A percentile compares a stretch with the other conserved stretches of the same genome.
phyloP scores from a whole-genome alignment of 2,113 vertebrate species.

The Stictonetta naevosa region DNA sequence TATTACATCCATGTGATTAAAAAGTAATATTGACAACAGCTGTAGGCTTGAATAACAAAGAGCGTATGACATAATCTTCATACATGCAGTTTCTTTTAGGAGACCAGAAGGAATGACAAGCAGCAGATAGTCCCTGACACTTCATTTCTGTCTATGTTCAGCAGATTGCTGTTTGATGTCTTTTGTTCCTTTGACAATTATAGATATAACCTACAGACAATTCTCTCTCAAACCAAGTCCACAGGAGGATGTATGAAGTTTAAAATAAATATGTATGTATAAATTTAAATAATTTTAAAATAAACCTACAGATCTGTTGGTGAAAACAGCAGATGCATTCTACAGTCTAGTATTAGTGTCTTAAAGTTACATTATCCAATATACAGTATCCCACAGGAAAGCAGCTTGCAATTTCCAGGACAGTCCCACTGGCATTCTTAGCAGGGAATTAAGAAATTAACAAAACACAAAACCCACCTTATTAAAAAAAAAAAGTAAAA shows the following conservation, averaged over 20 bases:
- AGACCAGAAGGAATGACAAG: background rate
- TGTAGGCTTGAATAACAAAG: background rate
- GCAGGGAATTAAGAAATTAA: background rate
- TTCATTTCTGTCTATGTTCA: background rate
- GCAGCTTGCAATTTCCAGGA: background rate
- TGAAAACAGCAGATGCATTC: background rate
- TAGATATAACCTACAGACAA: background rate
- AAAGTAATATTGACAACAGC: background rate
- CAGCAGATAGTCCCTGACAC: background rate
- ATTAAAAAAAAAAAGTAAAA: background rate
- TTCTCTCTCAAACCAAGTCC: background rate
- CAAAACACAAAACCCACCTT: background rate
- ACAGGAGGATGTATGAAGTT: background rate
- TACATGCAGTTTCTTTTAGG: background rate
- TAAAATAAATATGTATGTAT: background rate
- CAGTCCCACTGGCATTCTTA: background rate
- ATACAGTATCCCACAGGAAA: background rate
- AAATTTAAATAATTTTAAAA: background rate
- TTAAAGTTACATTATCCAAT: background rate
- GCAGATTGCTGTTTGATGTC: background rate
- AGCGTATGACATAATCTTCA: background rate
- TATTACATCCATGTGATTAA: background rate
- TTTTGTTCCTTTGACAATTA: background rate
- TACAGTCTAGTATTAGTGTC: rapidly evolving
- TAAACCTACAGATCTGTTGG: background rate